Evolutionary conservation across 1,140 invertebrate species (phyloP).

Genomic region (Chrysomallon squamiferum): DNA sequence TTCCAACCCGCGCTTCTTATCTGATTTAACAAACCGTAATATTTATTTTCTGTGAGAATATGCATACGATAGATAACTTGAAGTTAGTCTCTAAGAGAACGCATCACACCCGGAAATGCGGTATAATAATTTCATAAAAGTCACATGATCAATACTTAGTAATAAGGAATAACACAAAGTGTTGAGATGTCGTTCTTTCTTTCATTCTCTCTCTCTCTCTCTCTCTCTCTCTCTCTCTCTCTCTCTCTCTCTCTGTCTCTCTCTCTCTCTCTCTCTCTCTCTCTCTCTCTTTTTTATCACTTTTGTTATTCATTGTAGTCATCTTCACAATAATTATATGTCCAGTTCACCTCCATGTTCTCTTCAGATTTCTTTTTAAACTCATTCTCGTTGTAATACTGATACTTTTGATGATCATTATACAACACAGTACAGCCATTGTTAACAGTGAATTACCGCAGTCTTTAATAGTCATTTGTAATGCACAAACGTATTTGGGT

Average conservation of each 20-base stretch:
- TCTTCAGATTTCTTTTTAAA: too few relatives aligned
- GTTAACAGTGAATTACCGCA: neutral
- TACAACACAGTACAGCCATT: neutral
- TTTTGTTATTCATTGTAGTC: neutral
- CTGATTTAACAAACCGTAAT: too few relatives aligned
- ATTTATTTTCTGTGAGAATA: too few relatives aligned
- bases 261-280: slow-evolving; percentile 9
- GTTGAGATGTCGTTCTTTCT: neutral
- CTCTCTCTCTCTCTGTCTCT: slow-evolving; percentile 6
- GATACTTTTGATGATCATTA: neutral
- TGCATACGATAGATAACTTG: too few relatives aligned
- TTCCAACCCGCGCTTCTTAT: too few relatives aligned
- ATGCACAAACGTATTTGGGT: neutral
- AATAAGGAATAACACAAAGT: too few relatives aligned
- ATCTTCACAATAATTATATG: neutral
- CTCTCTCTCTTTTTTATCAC: neutral
- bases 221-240: slow-evolving; percentile 8
- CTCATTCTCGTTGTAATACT: too few relatives aligned
- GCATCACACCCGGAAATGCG: too few relatives aligned
- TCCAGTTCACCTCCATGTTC: too few relatives aligned
- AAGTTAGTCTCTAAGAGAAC: too few relatives aligned
- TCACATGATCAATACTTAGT: too few relatives aligned
- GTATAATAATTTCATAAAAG: too few relatives aligned
- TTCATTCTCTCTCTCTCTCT: neutral
- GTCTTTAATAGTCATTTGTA: neutral